A percentile compares a stretch with the other conserved stretches of the same genome.
These are phyloP conservation scores for Mythimna vitellina DNA, from an alignment of 2,888 invertebrate species.

Conservation along the genomic window DNA sequence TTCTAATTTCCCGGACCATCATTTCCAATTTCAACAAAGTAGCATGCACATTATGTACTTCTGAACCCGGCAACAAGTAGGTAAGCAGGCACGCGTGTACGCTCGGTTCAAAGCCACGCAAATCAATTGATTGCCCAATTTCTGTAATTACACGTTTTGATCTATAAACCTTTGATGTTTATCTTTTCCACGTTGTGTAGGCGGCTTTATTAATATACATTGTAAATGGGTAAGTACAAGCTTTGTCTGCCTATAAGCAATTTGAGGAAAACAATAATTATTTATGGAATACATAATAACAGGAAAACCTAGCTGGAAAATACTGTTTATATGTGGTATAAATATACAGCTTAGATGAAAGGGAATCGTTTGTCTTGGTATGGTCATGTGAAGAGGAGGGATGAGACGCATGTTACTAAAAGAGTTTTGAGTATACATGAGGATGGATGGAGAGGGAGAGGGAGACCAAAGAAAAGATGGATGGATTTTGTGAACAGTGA, in stretches of 20 bases:
- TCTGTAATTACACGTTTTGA: conserved; percentile 52
- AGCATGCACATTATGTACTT: conserved; percentile 2
- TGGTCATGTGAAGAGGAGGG: too few species aligned
- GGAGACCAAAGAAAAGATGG: too few species aligned
- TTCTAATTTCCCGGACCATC: background rate
- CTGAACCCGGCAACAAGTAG: conserved; percentile 26
- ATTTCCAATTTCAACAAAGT: conserved; percentile 9
- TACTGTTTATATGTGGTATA: too few species aligned
- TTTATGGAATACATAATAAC: too few species aligned
- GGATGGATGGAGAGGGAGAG: too few species aligned
- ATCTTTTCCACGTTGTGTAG: conserved; percentile 22
- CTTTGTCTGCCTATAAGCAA: background rate
- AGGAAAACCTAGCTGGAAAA: too few species aligned
- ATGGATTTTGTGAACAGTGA: too few species aligned
- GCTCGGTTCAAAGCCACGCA: conserved; percentile 42
- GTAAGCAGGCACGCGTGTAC: conserved; percentile 23
- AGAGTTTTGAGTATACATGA: too few species aligned
- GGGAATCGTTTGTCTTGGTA: too few species aligned
- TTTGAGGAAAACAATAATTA: background rate
- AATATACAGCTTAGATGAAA: too few species aligned
- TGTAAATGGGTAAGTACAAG: background rate
- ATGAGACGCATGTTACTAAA: too few species aligned
- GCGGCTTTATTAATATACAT: conserved; percentile 3
- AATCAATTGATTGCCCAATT: conserved; percentile 57
- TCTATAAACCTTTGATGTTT: conserved; percentile 39